Conservation (phyloP, 2,113 vertebrate species). For the Ammodytes marinus region DNA sequence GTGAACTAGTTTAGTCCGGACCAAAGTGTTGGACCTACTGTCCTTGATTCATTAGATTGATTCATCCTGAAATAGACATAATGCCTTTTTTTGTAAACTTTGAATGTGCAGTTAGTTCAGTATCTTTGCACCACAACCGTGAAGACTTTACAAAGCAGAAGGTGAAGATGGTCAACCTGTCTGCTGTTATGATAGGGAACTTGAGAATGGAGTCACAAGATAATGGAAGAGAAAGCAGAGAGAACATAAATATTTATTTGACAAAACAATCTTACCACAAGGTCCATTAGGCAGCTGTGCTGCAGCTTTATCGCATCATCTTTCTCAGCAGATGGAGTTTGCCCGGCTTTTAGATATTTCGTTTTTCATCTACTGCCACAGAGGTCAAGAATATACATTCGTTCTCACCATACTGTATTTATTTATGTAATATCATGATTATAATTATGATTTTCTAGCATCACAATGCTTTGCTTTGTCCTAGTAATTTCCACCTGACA, state of each 20-base stretch:
- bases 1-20: not conserved
- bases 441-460: not conserved
- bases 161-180: not conserved
- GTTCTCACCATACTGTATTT: not conserved
- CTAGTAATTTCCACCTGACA: constrained; percentile 10
- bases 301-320: not conserved
- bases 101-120: too few relatives aligned
- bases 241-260: not conserved
- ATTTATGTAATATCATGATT: not conserved
- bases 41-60: not conserved
- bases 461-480: constrained; percentile 25
- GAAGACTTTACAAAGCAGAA: not conserved
- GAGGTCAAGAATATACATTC: constrained; percentile 2
- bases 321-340: not conserved
- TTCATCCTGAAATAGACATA: not conserved
- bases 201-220: not conserved
- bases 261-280: constrained; percentile 1
- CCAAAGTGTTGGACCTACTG: not conserved
- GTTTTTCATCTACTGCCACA: not conserved
- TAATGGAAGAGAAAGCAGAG: not conserved
- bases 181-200: not conserved
- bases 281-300: not conserved
- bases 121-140: not conserved
- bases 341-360: not conserved
- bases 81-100: not conserved